These are phyloP conservation scores for Pterostichus niger DNA, from an alignment of 2,888 invertebrate species.

Conservation along the genomic window DNA sequence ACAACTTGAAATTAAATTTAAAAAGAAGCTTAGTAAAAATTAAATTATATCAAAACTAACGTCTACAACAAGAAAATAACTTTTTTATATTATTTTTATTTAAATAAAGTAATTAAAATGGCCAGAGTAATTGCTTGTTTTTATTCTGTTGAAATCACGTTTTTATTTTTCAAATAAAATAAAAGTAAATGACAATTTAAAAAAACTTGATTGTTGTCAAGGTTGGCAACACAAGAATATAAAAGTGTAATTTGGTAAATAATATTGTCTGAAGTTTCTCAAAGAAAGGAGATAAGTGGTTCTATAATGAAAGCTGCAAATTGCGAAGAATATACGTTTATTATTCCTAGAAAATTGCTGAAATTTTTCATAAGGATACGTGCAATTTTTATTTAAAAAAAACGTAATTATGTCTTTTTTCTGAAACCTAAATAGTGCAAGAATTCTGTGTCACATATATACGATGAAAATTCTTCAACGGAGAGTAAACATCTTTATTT, in stretches of 20 bases:
- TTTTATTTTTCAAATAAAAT: conserved; percentile 17
- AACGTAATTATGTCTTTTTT: too few relatives aligned
- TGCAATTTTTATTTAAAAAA: too few relatives aligned
- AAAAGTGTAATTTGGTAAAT: conserved; percentile 18
- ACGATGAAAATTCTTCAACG: too few relatives aligned
- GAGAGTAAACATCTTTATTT: too few relatives aligned
- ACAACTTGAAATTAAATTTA: too few relatives aligned
- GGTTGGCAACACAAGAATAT: not conserved
- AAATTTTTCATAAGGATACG: too few relatives aligned
- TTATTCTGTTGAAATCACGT: not conserved
- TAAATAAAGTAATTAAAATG: conserved; percentile 14
- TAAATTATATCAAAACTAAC: not conserved
- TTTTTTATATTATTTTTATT: not conserved
- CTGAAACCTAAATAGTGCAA: too few relatives aligned
- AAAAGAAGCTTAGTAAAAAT: not conserved
- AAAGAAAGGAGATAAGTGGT: not conserved
- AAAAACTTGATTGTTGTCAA: not conserved
- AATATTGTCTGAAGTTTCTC: not conserved
- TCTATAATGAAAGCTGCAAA: not conserved
- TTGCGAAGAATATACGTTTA: too few relatives aligned
- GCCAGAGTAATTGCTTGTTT: not conserved
- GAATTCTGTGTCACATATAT: too few relatives aligned
- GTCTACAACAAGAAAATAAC: not conserved
- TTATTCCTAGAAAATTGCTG: too few relatives aligned
- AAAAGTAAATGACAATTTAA: conserved; percentile 9